Evolutionary conservation across 2,113 vertebrate genomes (phyloP).

Genomic region (Psammodynastes pulverulentus): DNA sequence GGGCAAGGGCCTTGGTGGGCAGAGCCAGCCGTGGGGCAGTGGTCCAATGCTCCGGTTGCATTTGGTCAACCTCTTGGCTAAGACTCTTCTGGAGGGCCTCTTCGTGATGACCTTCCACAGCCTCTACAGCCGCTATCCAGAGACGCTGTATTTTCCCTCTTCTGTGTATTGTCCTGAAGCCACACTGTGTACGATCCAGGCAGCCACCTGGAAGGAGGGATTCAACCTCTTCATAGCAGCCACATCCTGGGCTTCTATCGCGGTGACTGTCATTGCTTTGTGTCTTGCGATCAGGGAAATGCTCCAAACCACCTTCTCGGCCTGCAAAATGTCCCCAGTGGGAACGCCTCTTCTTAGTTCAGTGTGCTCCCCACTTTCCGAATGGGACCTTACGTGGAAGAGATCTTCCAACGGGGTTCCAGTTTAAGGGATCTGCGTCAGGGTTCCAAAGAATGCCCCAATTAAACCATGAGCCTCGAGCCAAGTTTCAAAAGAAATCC

Average conservation of each 20-base stretch:
- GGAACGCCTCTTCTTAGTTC: not conserved
- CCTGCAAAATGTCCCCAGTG: not conserved
- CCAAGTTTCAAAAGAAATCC: too few relatives aligned
- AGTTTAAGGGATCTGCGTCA: not conserved
- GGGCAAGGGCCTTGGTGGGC: not conserved
- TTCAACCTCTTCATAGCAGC: not conserved
- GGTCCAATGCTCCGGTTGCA: not conserved
- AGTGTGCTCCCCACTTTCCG: fast-evolving
- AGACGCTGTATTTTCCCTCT: not conserved
- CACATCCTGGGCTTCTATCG: not conserved
- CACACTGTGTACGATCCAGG: not conserved
- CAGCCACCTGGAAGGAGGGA: not conserved
- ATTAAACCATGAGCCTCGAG: too few relatives aligned
- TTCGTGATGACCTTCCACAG: constrained; percentile 13
- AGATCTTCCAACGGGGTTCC: not conserved
- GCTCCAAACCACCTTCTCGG: fast-evolving
- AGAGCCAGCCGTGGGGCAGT: not conserved
- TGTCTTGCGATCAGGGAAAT: not conserved
- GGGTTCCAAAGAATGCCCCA: too few relatives aligned
- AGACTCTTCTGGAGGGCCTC: constrained; percentile 14
- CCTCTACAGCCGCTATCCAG: not conserved
- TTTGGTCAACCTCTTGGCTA: constrained; percentile 9
- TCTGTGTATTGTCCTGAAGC: not conserved
- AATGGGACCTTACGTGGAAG: not conserved
- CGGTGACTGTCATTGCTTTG: not conserved